phyloP scores from a whole-genome alignment of 2,888 invertebrate species.

The Hartigia nigra region DNA sequence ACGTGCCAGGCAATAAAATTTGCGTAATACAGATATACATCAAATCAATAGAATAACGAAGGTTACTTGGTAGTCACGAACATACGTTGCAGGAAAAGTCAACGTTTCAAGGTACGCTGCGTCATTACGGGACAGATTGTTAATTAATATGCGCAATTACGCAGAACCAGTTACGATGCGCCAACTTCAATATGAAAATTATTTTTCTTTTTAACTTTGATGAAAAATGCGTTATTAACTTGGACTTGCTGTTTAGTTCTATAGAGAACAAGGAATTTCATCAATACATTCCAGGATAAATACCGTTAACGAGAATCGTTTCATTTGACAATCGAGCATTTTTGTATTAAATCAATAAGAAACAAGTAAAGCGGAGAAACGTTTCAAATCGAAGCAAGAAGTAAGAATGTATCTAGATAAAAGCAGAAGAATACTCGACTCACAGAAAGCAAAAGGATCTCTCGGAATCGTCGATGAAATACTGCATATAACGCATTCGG shows the following conservation, averaged over 20 bases:
- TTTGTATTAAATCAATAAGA: neutral
- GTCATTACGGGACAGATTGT: neutral
- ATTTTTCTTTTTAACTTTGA: neutral
- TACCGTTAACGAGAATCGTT: slow-evolving; percentile 1
- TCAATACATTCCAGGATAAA: slow-evolving; percentile 3
- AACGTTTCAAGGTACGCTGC: neutral
- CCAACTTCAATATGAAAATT: neutral
- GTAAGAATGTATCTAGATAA: neutral
- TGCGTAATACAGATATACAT: neutral
- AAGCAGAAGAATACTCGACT: neutral
- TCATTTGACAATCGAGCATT: neutral
- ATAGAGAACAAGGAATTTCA: neutral
- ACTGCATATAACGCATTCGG: slow-evolving; percentile 1
- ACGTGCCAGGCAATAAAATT: neutral
- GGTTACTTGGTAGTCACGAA: neutral
- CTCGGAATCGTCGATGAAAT: slow-evolving; percentile 13
- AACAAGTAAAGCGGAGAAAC: neutral
- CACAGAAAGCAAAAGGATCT: neutral
- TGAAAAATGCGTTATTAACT: neutral
- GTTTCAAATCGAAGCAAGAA: neutral
- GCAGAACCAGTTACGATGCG: neutral
- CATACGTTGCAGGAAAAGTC: neutral
- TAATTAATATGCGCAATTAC: neutral
- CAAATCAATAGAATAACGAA: neutral
- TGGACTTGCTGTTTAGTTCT: neutral